Base-by-base conservation (phyloP, 2,888 invertebrate genomes). In the Brachynemurus nebulosus region DNA sequence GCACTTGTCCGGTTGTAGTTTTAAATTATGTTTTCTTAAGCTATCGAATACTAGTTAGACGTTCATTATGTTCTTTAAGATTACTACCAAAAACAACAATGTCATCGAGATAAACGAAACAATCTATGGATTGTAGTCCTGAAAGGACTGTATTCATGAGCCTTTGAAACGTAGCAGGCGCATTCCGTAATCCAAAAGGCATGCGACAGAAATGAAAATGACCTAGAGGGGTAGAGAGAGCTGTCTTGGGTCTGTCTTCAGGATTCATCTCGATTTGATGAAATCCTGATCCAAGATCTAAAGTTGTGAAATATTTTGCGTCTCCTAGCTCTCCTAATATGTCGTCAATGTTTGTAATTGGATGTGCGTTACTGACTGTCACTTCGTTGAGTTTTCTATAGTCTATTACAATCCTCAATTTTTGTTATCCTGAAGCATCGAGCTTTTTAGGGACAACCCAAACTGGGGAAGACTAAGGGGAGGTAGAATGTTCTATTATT, bases 151-250 rank as follows among this genome's bases (percentile, higher is more conserved):
- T n/a, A n/a, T n/a, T n/a, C n/a, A n/a, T n/a, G n/a, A n/a, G n/a
- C n/a, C n/a, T n/a, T n/a, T n/a, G n/a, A 42, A 65, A 63, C 0
- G 62, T 61, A 1, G 58, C 56, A 1, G 65, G 64, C 1, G 63
- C 62, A 45, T 62, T 63, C 53, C 58, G 59, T 7, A 66, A 53
- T 2, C 59, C 63, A 48, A 64, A 60, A 0, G 59, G 59, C 56
- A 62, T 57, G 16, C 59, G 43, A 6, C 46, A 50, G 41, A 53
- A 64, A 47, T 63, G 56, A 39, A 53, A 61, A 45, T 61, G 61
- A 18, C 59, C 62, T 7, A 47, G 40, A 21, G 52, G 54, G 8
- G 55, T 53, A 3, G 54, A 52, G 46, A 63, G 62, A 2, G 61
- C 62, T 8, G 61, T 62, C 56, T 62, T 63, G 18, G 47, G 43